phyloP scores from a whole-genome alignment of 2,113 vertebrate species.

The Pachyramphus minor region DNA sequence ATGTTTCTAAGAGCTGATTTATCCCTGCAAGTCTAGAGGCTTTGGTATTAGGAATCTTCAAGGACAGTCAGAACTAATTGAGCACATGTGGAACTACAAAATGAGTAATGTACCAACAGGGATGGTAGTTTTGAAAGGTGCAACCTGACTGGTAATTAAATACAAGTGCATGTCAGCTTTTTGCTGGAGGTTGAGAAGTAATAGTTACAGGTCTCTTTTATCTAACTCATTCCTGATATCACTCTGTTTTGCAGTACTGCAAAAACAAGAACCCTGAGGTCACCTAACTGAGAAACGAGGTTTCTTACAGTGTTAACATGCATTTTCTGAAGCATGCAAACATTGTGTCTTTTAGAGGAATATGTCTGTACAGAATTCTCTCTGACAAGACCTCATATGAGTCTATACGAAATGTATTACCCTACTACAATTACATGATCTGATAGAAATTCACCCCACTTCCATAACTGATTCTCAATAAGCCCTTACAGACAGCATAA shows the following conservation, averaged over 20 bases:
- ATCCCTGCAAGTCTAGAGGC: neutral
- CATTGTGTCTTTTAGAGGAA: neutral
- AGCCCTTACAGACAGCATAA: neutral
- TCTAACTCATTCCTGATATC: neutral
- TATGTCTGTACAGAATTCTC: neutral
- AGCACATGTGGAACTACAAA: neutral
- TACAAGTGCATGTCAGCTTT: neutral
- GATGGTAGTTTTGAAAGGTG: neutral
- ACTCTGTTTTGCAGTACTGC: neutral
- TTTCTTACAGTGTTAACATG: neutral
- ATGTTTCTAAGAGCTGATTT: neutral
- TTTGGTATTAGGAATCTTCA: neutral
- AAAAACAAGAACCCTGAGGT: neutral
- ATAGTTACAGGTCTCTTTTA: neutral
- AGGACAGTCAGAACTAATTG: neutral
- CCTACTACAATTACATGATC: neutral
- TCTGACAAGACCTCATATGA: neutral
- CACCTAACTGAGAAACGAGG: neutral
- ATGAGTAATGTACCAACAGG: neutral
- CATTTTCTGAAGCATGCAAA: neutral
- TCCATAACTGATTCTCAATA: neutral
- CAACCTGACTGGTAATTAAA: slow-evolving; percentile 3
- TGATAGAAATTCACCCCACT: neutral
- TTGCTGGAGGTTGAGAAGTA: neutral
- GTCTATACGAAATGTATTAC: neutral